Evolutionary conservation across 2,113 vertebrate species (phyloP).

Genomic region (Gavia stellata): DNA sequence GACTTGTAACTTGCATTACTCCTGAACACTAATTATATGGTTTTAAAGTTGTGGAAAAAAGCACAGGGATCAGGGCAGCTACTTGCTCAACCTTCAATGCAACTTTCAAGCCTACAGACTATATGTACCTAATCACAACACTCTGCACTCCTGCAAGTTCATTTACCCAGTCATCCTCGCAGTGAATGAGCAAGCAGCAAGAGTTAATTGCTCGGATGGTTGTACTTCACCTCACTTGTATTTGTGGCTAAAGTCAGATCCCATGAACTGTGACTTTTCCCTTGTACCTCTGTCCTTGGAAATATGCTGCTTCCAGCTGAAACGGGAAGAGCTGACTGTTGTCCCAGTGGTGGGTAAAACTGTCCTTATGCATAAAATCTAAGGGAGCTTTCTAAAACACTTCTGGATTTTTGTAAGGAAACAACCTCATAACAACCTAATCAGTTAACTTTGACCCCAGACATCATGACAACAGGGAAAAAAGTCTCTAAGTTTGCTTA

Average conservation of each 20-base stretch:
- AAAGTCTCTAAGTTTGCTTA: conserved; percentile 66
- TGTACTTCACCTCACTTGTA: neutral
- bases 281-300: neutral
- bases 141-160: neutral
- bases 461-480: neutral
- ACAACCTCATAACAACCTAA: neutral
- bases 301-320: neutral
- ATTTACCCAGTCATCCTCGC: neutral
- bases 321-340: neutral
- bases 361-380: neutral
- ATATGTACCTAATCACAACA: neutral
- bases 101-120: neutral
- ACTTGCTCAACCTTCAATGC: neutral
- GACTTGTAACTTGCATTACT: neutral
- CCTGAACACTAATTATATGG: neutral
- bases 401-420: neutral
- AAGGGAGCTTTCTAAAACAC: neutral
- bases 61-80: neutral
- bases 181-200: accelerated
- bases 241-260: neutral
- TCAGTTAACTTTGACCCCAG: neutral
- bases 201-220: neutral
- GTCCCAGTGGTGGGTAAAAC: neutral
- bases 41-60: neutral
- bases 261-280: neutral